A percentile compares a stretch with the other conserved stretches of the same genome.
Evolutionary conservation across 2,888 invertebrate genomes (phyloP).

Genomic region (Lysandra bellargus): DNA sequence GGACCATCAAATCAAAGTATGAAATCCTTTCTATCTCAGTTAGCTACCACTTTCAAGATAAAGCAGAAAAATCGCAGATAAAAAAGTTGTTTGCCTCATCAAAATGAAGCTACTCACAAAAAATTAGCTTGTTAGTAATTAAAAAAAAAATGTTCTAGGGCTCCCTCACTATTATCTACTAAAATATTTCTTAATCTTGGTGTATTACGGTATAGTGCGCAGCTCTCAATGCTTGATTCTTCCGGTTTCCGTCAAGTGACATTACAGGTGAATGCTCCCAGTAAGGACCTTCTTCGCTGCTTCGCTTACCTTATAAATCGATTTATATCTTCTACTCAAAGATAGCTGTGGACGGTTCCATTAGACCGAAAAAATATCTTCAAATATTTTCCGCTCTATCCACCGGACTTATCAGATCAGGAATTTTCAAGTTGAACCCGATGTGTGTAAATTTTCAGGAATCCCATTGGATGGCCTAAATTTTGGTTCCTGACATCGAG

Average conservation of each 20-base stretch:
- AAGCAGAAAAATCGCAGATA: too few relatives aligned
- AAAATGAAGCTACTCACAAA: too few relatives aligned
- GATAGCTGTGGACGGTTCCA: slow-evolving; percentile 8
- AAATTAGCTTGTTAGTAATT: too few relatives aligned
- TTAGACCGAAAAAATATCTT: background rate
- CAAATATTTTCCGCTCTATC: background rate
- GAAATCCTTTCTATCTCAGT: too few relatives aligned
- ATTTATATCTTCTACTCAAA: slow-evolving; percentile 11
- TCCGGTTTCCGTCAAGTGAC: background rate
- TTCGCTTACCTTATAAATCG: background rate
- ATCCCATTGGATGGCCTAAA: background rate
- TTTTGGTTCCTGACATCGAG: background rate
- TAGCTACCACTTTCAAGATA: too few relatives aligned
- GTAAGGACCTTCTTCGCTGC: background rate
- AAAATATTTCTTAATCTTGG: background rate
- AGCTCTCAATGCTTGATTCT: background rate
- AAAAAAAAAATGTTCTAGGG: too few relatives aligned
- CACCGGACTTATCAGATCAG: slow-evolving; percentile 8
- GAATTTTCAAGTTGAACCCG: background rate
- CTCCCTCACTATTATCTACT: too few relatives aligned
- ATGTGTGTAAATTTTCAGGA: background rate
- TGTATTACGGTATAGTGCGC: background rate
- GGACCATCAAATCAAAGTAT: too few relatives aligned
- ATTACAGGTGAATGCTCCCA: background rate
- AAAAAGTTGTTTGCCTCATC: too few relatives aligned